Evolutionary conservation across 2,888 invertebrate species (phyloP).

Genomic region (Limnephilus lunatus): DNA sequence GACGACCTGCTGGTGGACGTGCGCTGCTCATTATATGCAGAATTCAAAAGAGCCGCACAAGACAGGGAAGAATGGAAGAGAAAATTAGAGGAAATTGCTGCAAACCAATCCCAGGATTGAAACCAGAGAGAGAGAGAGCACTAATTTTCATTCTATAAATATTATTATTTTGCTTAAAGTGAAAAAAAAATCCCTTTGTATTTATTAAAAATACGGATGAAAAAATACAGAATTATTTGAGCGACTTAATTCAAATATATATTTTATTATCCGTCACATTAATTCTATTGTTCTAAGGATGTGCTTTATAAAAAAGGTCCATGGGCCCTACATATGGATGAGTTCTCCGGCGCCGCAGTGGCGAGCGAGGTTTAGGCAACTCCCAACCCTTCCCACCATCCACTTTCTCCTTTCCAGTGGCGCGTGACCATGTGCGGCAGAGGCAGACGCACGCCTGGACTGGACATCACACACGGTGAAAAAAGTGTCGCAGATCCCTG

Average conservation of each 20-base stretch:
- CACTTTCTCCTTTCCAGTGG: not conserved
- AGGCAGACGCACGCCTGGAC: not conserved
- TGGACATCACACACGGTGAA: not conserved
- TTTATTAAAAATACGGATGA: not conserved
- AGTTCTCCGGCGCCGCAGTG: conserved; percentile 50
- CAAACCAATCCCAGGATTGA: too few species aligned
- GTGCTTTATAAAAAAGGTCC: not conserved
- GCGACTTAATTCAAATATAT: not conserved
- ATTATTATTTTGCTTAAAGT: not conserved
- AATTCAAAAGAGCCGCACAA: too few species aligned
- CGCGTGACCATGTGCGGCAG: not conserved
- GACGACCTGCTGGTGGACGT: too few species aligned
- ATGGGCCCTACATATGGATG: conserved; percentile 3
- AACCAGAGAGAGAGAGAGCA: too few species aligned
- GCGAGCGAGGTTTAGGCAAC: conserved; percentile 50
- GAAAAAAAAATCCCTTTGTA: not conserved
- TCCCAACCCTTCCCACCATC: conserved; percentile 29
- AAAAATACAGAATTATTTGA: not conserved
- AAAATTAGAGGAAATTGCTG: too few species aligned
- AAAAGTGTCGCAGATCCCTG: not conserved
- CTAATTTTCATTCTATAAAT: not conserved
- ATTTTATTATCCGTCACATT: conserved; percentile 27
- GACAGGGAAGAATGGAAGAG: too few species aligned
- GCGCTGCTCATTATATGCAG: too few species aligned
- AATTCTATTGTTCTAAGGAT: conserved; percentile 32